Percentiles rank a stretch among this genome's conserved stretches.
Evolutionary conservation across 2,113 vertebrate genomes (phyloP).

Genomic region (Burhinus bistriatus): DNA sequence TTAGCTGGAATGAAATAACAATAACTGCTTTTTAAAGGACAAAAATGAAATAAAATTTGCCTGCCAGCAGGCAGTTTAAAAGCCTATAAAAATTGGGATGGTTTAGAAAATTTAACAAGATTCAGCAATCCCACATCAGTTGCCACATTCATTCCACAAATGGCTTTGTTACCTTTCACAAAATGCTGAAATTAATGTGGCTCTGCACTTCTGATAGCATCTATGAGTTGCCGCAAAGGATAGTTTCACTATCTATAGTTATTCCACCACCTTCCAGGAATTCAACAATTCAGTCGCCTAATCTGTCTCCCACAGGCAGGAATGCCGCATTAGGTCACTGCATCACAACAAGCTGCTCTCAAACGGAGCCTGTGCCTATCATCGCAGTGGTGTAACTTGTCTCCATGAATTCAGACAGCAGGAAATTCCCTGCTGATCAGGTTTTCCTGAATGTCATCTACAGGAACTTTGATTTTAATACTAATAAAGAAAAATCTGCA

Average conservation of each 20-base stretch:
- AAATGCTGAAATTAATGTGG: neutral
- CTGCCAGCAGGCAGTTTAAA: conserved; percentile 19
- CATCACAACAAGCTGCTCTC: conserved; percentile 14
- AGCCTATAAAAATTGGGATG: neutral
- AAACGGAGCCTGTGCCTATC: conserved; percentile 43
- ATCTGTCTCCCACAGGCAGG: conserved; percentile 57
- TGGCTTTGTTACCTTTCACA: neutral
- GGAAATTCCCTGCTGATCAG: conserved; percentile 69
- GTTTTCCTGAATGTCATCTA: conserved; percentile 63
- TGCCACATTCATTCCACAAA: neutral
- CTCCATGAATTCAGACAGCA: conserved; percentile 62
- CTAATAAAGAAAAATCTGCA: conserved; percentile 9
- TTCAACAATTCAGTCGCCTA: conserved; percentile 28
- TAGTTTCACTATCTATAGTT: conserved; percentile 2
- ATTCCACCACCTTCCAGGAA: conserved; percentile 53
- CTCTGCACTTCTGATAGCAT: neutral
- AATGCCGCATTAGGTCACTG: conserved; percentile 35
- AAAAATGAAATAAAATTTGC: conserved; percentile 4
- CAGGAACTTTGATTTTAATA: conserved; percentile 43
- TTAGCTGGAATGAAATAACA: conserved; percentile 30
- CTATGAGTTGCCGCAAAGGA: neutral
- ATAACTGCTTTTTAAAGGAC: conserved; percentile 26
- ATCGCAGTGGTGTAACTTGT: neutral
- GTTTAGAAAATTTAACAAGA: conserved; percentile 24
- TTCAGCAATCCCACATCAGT: neutral